A percentile compares a stretch with the other conserved stretches of the same genome.
Conservation (phyloP, 2,888 invertebrate genomes). For the Anaspis maculata region DNA sequence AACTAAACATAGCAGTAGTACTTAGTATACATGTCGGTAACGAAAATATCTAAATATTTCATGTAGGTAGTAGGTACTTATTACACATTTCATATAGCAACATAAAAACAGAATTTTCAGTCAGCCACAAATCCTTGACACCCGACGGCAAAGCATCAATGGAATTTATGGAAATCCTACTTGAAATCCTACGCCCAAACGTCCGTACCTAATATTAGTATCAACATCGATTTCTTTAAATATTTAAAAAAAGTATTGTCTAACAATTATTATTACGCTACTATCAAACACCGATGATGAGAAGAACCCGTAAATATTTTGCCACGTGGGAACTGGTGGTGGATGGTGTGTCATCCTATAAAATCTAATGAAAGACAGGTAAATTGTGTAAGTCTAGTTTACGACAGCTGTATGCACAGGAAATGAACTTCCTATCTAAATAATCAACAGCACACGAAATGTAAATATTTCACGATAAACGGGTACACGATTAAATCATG, state of each 20-base stretch:
- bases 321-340: constrained; percentile 25
- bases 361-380: constrained; percentile 37
- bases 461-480: constrained; percentile 14
- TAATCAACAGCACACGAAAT: constrained; percentile 11
- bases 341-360: constrained; percentile 17
- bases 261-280: constrained; percentile 9
- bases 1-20: too few relatives aligned
- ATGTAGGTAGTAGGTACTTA: too few relatives aligned
- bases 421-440: constrained; percentile 15
- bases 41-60: too few relatives aligned
- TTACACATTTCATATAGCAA: too few relatives aligned
- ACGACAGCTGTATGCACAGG: constrained; percentile 16
- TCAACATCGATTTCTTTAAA: too few relatives aligned
- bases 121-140: too few relatives aligned
- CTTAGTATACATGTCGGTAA: too few relatives aligned
- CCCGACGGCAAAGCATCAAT: too few relatives aligned
- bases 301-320: constrained; percentile 32
- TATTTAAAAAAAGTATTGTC: constrained; percentile 16
- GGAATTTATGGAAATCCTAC: too few relatives aligned
- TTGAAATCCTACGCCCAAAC: too few relatives aligned
- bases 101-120: too few relatives aligned
- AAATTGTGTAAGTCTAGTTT: constrained; percentile 21
- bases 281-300: constrained; percentile 9
- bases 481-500: constrained; percentile 11
- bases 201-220: too few relatives aligned